Percentiles rank a stretch among this genome's conserved stretches.
phyloP scores from a whole-genome alignment of 2,113 vertebrate genomes.

The Microcebus lehilahytsara region DNA sequence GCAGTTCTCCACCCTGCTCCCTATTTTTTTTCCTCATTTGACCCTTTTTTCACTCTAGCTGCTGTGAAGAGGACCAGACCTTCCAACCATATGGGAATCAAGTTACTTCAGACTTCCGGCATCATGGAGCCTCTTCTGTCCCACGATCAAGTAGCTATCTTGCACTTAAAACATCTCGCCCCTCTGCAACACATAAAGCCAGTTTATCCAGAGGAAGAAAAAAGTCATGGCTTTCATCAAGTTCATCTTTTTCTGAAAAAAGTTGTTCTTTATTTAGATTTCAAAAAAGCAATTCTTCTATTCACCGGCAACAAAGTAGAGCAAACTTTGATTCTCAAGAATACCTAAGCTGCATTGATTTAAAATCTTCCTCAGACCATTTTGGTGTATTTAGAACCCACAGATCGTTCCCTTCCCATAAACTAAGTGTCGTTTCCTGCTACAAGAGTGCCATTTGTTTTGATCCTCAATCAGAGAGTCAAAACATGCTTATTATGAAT shows the following conservation, averaged over 20 bases:
- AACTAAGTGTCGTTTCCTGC: conserved; percentile 56
- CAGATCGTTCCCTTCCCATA: neutral
- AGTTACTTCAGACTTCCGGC: neutral
- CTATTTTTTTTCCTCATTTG: conserved; percentile 45
- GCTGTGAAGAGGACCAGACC: conserved; percentile 33
- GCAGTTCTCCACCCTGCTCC: neutral
- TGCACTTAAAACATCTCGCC: neutral
- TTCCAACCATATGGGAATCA: neutral
- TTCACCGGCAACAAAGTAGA: neutral
- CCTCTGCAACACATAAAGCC: neutral
- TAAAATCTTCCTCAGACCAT: neutral
- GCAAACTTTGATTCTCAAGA: conserved; percentile 64
- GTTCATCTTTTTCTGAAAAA: neutral
- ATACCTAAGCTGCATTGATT: neutral
- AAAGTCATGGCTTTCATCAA: neutral
- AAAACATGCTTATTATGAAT: neutral
- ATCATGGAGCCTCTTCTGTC: neutral
- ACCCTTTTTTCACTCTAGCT: conserved; percentile 63
- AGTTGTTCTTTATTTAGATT: neutral
- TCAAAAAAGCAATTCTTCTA: neutral
- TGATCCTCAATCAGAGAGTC: neutral
- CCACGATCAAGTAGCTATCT: neutral
- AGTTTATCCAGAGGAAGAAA: neutral
- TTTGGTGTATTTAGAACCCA: rapidly evolving
- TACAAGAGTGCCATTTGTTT: neutral